Evolutionary conservation across 2,113 vertebrate genomes (phyloP).

Genomic region (Hyperopisus bebe): DNA sequence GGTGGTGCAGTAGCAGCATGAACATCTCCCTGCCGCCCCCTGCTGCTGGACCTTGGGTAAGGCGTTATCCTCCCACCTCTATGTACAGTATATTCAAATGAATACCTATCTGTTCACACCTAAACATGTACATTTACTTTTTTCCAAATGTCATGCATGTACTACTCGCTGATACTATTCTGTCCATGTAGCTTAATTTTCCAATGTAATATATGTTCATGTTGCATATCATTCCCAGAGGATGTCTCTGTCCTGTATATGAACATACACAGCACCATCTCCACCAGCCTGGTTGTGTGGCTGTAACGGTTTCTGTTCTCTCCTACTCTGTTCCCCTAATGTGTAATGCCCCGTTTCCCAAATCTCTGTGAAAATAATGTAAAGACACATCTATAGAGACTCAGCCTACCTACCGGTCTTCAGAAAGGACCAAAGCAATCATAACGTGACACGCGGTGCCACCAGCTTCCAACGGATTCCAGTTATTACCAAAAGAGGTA

Average conservation of each 20-base stretch:
- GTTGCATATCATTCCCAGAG: not conserved
- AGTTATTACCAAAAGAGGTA: constrained; percentile 2
- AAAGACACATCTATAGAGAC: not conserved
- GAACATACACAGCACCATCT: not conserved
- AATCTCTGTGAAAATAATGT: not conserved
- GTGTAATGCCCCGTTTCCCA: not conserved
- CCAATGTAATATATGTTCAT: not conserved
- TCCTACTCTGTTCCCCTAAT: not conserved
- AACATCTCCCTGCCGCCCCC: not conserved
- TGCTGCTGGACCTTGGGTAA: not conserved
- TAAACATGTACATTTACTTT: not conserved
- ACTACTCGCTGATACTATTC: not conserved
- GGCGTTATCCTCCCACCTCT: not conserved
- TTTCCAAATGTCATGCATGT: not conserved
- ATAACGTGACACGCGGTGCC: not conserved
- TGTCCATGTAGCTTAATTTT: not conserved
- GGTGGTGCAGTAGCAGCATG: not conserved
- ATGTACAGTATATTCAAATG: not conserved
- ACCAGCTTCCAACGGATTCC: constrained; percentile 11
- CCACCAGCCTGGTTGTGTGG: not conserved
- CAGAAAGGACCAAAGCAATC: not conserved
- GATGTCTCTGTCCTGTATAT: not conserved
- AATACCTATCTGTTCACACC: not conserved
- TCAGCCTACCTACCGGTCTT: not conserved
- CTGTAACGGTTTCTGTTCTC: not conserved